phyloP scores from a whole-genome alignment of 2,113 vertebrate species.

The Neotoma lepida region DNA sequence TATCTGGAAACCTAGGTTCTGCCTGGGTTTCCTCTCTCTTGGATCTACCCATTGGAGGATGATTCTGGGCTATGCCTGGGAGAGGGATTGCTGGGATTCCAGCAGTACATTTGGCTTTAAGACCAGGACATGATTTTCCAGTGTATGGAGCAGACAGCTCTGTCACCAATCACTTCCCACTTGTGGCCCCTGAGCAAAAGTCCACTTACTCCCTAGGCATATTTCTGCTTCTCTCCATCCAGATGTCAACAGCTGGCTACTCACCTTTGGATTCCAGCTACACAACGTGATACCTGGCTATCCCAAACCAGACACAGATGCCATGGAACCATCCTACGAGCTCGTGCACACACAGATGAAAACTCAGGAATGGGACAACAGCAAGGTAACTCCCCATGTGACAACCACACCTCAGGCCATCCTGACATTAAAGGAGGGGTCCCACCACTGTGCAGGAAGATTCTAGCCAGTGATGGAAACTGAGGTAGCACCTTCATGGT shows the following conservation, averaged over 20 bases:
- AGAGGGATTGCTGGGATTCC: no score
- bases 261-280: constrained; percentile 98
- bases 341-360: constrained; percentile 95
- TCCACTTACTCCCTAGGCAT: background rate
- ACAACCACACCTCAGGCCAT: background rate
- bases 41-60: background rate
- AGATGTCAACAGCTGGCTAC: constrained; percentile 99
- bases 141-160: background rate
- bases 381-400: constrained; percentile 88
- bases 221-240: constrained; percentile 75
- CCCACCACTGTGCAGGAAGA: background rate
- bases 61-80: no score
- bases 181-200: background rate
- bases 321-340: constrained; percentile 97
- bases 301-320: constrained; percentile 91
- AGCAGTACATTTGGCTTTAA: background rate
- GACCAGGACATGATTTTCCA: background rate
- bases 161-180: background rate
- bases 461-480: background rate
- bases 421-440: background rate
- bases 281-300: constrained; percentile 99
- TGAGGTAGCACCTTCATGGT: background rate
- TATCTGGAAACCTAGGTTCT: background rate
- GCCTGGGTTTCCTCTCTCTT: background rate
- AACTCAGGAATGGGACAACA: constrained; percentile 98